These are phyloP conservation scores for Mycalesis mineus DNA, from an alignment of 2,888 invertebrate species.

Conservation along the genomic window DNA sequence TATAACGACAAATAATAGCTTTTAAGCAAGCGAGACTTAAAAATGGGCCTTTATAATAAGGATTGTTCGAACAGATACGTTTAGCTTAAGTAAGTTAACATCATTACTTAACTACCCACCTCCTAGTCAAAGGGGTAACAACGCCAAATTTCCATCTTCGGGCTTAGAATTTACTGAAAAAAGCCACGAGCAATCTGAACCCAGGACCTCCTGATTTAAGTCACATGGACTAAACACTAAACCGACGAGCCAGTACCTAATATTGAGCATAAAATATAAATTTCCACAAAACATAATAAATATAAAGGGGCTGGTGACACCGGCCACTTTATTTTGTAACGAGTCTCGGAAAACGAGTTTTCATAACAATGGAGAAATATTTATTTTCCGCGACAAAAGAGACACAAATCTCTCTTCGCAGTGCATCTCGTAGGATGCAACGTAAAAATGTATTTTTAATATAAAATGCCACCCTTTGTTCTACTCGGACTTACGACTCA, in stretches of 20 bases:
- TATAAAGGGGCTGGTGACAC: not conserved
- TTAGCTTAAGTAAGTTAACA: too few relatives aligned
- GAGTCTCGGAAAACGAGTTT: slow-evolving; percentile 5
- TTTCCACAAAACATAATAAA: not conserved
- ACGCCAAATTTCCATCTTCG: too few relatives aligned
- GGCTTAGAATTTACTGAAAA: too few relatives aligned
- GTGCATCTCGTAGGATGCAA: slow-evolving; percentile 5
- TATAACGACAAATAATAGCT: too few relatives aligned
- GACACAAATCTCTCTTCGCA: slow-evolving; percentile 8
- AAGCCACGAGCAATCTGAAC: too few relatives aligned
- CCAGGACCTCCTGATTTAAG: too few relatives aligned
- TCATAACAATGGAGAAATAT: slow-evolving; percentile 11
- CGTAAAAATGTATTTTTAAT: slow-evolving; percentile 4
- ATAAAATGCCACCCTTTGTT: slow-evolving; percentile 4
- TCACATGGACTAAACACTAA: too few relatives aligned
- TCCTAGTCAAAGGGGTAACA: too few relatives aligned
- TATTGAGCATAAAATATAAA: not conserved
- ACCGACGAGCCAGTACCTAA: not conserved
- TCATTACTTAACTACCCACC: too few relatives aligned
- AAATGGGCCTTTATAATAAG: too few relatives aligned
- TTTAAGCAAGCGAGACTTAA: too few relatives aligned
- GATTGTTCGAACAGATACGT: too few relatives aligned
- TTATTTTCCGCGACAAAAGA: slow-evolving; percentile 7
- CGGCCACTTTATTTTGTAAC: slow-evolving; percentile 7
- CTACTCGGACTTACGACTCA: not conserved